Evolutionary conservation across 2,113 vertebrate species (phyloP).

Genomic region (Xiphophorus hellerii): DNA sequence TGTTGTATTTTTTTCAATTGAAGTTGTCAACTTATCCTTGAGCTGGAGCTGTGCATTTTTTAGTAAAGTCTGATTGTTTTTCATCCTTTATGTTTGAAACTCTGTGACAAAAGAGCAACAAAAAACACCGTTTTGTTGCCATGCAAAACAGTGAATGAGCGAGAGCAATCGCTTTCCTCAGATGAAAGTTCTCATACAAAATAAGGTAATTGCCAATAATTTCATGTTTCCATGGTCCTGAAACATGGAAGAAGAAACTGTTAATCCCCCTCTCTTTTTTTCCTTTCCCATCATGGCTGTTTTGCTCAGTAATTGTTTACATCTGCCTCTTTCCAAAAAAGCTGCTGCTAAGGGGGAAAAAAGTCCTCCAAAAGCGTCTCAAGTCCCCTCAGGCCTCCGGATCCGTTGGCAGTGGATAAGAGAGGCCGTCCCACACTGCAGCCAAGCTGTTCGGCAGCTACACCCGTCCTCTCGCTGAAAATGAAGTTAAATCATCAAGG

Average conservation of each 20-base stretch:
- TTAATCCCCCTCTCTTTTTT: conserved; percentile 55
- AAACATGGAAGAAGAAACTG: conserved; percentile 49
- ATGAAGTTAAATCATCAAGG: conserved; percentile 53
- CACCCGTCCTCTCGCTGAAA: conserved; percentile 36
- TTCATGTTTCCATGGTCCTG: conserved; percentile 20
- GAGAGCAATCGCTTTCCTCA: neutral
- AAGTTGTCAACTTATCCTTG: neutral
- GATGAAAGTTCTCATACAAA: neutral
- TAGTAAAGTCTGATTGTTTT: neutral
- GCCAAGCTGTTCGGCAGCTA: conserved; percentile 58
- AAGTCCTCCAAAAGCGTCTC: conserved; percentile 53
- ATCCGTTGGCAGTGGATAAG: conserved; percentile 74
- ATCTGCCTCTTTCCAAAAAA: conserved; percentile 72
- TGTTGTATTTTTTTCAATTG: too few relatives aligned
- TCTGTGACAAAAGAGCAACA: neutral
- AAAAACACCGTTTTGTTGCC: neutral
- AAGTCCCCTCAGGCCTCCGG: conserved; percentile 62
- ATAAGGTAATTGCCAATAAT: neutral
- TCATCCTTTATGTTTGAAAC: neutral
- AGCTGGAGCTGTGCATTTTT: neutral
- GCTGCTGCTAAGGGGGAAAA: conserved; percentile 34
- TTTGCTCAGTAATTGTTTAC: conserved; percentile 78
- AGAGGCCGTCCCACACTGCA: conserved; percentile 42
- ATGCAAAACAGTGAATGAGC: neutral
- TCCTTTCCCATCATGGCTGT: conserved; percentile 51